These are phyloP conservation scores for Anniella stebbinsi DNA, from an alignment of 2,797 vertebrate genomes.

Conservation along the genomic window DNA sequence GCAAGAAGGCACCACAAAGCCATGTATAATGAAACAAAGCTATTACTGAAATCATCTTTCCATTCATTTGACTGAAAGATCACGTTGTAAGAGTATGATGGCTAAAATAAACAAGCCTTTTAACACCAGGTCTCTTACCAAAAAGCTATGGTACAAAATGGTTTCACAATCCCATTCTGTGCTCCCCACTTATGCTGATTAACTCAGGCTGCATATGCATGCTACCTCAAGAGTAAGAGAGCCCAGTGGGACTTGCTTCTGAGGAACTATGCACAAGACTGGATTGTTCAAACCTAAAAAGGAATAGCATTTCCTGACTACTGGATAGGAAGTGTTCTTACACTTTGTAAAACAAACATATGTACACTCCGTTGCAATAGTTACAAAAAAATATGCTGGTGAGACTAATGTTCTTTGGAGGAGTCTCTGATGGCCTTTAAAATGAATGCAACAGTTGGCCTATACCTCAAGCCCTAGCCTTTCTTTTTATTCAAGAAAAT, in stretches of 20 bases:
- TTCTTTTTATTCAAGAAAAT: constrained; percentile 63
- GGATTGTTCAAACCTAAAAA: constrained; percentile 35
- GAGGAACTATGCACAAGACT: not conserved
- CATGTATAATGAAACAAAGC: constrained; percentile 46
- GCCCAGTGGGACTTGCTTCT: not conserved
- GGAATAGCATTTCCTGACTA: constrained; percentile 72
- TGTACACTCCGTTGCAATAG: constrained; percentile 41
- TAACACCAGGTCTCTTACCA: constrained; percentile 54
- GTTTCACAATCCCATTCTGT: constrained; percentile 52
- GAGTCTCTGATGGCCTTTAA: constrained; percentile 61
- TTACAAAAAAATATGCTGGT: constrained; percentile 70
- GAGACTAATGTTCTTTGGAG: constrained; percentile 68
- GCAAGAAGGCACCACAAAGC: constrained; percentile 67
- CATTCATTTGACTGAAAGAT: constrained; percentile 51
- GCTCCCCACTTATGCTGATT: constrained; percentile 63
- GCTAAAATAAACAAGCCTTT: constrained; percentile 53
- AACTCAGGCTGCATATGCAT: not conserved
- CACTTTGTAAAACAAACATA: constrained; percentile 46
- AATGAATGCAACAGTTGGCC: constrained; percentile 61
- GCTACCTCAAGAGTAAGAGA: not conserved
- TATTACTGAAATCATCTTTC: constrained; percentile 34
- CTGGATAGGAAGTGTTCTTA: constrained; percentile 46
- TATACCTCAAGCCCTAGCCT: constrained; percentile 54
- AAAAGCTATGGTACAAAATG: constrained; percentile 64
- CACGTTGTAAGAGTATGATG: constrained; percentile 61